Conservation (phyloP, 1,140 invertebrate species). For the Saccostrea cuccullata region DNA sequence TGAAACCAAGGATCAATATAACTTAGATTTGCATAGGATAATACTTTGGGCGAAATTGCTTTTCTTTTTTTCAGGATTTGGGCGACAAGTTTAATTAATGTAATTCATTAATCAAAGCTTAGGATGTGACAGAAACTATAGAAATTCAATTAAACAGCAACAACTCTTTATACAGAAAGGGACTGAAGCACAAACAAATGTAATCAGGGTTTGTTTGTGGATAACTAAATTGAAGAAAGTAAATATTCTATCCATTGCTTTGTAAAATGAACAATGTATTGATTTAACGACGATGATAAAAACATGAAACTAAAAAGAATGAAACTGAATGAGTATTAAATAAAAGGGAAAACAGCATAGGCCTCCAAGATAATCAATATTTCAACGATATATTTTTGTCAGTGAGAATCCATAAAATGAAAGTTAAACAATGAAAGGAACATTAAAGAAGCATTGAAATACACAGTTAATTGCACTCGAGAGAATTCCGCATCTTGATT, state of each 20-base stretch:
- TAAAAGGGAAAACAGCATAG: not conserved
- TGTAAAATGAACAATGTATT: conserved; percentile 1
- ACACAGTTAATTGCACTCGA: too few species aligned
- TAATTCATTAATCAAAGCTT: not conserved
- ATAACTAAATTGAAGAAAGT: not conserved
- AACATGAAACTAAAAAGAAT: not conserved
- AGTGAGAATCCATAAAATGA: not conserved
- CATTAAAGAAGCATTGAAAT: too few species aligned
- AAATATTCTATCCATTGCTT: not conserved
- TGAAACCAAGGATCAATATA: not conserved
- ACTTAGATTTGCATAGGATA: not conserved
- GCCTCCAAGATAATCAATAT: not conserved
- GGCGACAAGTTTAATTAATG: not conserved
- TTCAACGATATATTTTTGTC: not conserved
- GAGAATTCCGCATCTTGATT: too few species aligned
- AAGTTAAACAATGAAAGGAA: not conserved
- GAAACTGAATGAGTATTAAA: not conserved
- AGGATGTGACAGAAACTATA: not conserved
- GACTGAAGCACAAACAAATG: not conserved
- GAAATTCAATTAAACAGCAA: conserved; percentile 7
- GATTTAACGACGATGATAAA: not conserved
- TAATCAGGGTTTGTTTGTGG: not conserved
- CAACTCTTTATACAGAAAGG: not conserved
- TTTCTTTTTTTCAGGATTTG: not conserved
- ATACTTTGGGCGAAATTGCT: not conserved